Percentiles rank a stretch among this genome's conserved stretches.
These are phyloP conservation scores for Aspidoscelis tigris DNA, from an alignment of 2,113 vertebrate species.

Conservation along the genomic window DNA sequence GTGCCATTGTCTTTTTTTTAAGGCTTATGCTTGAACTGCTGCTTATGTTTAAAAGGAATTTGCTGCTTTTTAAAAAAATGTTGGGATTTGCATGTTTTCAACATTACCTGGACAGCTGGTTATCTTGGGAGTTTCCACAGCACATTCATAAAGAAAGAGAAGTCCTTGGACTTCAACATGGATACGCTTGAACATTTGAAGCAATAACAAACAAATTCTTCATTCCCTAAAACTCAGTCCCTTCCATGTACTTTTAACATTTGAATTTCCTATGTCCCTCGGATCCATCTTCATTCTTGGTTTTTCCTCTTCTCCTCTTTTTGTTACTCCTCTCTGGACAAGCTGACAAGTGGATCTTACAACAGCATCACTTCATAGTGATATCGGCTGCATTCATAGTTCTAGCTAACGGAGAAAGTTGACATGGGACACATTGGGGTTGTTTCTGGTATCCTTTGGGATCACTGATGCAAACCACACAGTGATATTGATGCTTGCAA, in stretches of 20 bases:
- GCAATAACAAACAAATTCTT: neutral
- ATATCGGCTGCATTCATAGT: neutral
- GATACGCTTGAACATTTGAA: neutral
- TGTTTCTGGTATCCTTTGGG: neutral
- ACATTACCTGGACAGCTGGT: conserved; percentile 31
- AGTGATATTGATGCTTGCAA: no score
- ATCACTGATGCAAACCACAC: no score
- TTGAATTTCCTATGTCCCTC: neutral
- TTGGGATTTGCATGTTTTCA: conserved; percentile 40
- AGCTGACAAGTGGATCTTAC: neutral
- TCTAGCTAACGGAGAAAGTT: neutral
- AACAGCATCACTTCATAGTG: neutral
- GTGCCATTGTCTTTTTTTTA: conserved; percentile 29
- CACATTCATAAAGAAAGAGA: conserved; percentile 12
- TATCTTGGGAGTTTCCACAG: conserved; percentile 21
- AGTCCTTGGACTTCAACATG: neutral
- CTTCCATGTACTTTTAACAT: neutral
- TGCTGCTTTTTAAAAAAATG: conserved; percentile 57
- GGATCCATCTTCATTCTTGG: neutral
- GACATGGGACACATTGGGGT: neutral
- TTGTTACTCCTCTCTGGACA: neutral
- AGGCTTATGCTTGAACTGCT: conserved; percentile 51
- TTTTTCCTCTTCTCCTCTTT: neutral
- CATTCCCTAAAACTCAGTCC: neutral
- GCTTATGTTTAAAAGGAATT: conserved; percentile 54